These are phyloP conservation scores for Xestoiulus laeticollis DNA, from an alignment of 2,888 invertebrate genomes.

Conservation along the genomic window DNA sequence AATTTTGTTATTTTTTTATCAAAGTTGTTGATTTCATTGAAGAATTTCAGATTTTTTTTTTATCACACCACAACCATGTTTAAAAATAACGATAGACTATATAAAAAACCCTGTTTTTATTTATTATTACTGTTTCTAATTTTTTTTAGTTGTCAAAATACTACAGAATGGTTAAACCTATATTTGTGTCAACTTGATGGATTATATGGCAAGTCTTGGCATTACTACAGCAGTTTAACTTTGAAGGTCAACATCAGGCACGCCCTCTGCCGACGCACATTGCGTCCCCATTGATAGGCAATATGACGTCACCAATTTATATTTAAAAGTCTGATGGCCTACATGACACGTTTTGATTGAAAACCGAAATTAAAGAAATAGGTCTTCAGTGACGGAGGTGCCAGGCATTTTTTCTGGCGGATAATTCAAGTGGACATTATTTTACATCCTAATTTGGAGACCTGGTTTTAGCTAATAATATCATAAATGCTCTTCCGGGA, in stretches of 20 bases:
- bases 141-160: background rate
- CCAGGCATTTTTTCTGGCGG: background rate
- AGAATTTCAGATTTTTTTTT: background rate
- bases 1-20: background rate
- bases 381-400: constrained; percentile 4
- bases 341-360: background rate
- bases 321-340: background rate
- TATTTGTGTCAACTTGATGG: background rate
- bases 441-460: background rate
- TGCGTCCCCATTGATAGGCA: background rate
- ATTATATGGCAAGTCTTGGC: background rate
- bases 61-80: too few relatives aligned
- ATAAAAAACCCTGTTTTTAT: background rate
- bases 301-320: background rate
- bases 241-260: background rate
- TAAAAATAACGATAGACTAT: too few relatives aligned
- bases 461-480: background rate
- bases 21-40: background rate
- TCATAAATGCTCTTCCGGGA: background rate
- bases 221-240: background rate
- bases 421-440: background rate
- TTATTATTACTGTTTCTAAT: background rate
- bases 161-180: background rate
- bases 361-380: constrained; percentile 8
- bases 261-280: constrained; percentile 21